Evolutionary conservation across 2,113 vertebrate genomes (phyloP), one percentile per base, ranked within the genome.

Genomic region (Xyliphius kryptos): DNA sequence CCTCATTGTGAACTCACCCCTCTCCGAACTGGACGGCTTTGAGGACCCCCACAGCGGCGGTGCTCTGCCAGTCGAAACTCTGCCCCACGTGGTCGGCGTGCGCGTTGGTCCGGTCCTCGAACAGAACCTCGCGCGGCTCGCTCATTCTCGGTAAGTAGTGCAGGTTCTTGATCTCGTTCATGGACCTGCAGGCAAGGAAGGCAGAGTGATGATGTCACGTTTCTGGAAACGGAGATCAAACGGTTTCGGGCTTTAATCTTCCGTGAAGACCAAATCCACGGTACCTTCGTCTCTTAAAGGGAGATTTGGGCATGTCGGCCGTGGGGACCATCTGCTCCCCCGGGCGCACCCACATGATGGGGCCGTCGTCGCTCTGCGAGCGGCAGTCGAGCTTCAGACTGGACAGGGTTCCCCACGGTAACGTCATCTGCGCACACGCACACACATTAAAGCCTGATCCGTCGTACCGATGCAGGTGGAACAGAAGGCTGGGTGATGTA

Each of bases 321-420:
- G 95, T 98, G 16, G 95, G 95, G 2, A 98, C 94, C 95, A 98
- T 98, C 79, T 98, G 95, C 62, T 98, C 95, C 60, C 95, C 95
- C 0, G 95, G 95, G 71, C 95, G 85, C 54, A 98, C 95, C 95
- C 95, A 98, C 95, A 98, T 92, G 64, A 98, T 98, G 61, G 95
- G 95, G 2, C 95, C 95, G 21, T 98, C 95, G 0, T 98, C 95
- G 20, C 95, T 98, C 76, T 98, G 92, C 26, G 94, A 97, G 70
- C 95, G 89, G 72, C 94, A 98, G 82, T 95, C 89, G 44, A 98
- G 88, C 71, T 90, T 88, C 50, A 98, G 89, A 59, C 90, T 93
- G 67, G 95, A 98, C 63, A 97, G 89, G 10, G 84, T 94, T 38
- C 95, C 95, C 95, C 95, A 98, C 3, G 95, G 95, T 53, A 98